A percentile compares a stretch with the other conserved stretches of the same genome.
Conservation (phyloP, 2,113 vertebrate species). For the Hippolais icterina region DNA sequence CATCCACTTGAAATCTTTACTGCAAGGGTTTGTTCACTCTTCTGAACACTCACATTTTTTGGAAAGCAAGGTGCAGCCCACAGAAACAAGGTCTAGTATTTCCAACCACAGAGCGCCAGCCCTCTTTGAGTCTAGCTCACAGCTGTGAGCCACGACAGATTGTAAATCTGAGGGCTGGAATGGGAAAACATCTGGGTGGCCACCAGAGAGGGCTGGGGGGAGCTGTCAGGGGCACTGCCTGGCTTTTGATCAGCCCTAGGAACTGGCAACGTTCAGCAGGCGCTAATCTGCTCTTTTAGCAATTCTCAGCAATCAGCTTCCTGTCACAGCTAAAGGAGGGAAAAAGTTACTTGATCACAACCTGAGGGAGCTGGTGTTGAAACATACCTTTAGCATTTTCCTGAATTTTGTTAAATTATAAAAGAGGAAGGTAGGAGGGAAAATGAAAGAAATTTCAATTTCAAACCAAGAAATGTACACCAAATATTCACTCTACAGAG, state of each 20-base stretch:
- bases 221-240: neutral
- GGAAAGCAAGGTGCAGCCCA: neutral
- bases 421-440: neutral
- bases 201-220: neutral
- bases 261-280: neutral
- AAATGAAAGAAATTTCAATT: neutral
- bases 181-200: conserved; percentile 22
- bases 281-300: neutral
- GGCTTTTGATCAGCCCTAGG: neutral
- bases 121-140: neutral
- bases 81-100: neutral
- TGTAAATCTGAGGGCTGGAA: conserved; percentile 22
- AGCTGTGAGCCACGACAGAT: neutral
- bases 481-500: neutral
- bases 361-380: neutral
- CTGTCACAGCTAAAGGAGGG: neutral
- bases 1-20: neutral
- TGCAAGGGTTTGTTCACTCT: neutral
- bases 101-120: neutral
- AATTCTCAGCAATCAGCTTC: neutral
- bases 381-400: neutral
- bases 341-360: neutral
- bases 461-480: neutral
- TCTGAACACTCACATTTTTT: neutral
- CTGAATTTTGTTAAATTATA: neutral